phyloP scores from a whole-genome alignment of 1,140 invertebrate species.

The Drosophila pruinosa region DNA sequence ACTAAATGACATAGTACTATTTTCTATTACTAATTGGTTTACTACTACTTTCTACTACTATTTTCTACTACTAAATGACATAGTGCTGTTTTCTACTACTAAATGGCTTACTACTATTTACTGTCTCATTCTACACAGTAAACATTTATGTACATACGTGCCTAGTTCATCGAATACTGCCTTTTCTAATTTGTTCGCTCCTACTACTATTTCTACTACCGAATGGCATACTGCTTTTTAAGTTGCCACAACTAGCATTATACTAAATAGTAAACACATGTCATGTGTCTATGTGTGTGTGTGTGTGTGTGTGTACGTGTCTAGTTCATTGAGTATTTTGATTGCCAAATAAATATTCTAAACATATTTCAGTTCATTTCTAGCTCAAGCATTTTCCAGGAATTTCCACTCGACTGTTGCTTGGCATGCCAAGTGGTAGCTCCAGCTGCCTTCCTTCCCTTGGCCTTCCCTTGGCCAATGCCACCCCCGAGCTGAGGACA shows the following conservation, averaged over 20 bases:
- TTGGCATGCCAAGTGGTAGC: constrained; percentile 5
- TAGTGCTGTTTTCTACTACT: no score
- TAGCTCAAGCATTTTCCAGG: constrained; percentile 5
- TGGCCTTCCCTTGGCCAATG: background rate
- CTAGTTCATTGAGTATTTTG: background rate
- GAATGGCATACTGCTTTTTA: no score
- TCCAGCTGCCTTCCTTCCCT: background rate
- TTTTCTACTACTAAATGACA: no score
- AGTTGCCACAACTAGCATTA: no score
- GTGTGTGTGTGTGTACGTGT: background rate
- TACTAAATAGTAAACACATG: background rate
- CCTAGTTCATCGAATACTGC: no score
- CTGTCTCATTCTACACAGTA: no score
- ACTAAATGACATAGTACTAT: no score
- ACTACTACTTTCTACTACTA: no score
- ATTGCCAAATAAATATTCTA: constrained; percentile 16
- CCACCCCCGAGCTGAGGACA: background rate
- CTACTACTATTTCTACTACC: background rate
- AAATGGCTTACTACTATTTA: no score
- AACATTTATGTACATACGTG: no score
- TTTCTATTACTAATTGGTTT: no score
- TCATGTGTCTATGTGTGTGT: background rate
- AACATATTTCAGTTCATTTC: constrained; percentile 7
- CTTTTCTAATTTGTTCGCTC: no score
- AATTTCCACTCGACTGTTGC: constrained; percentile 7